Percentiles rank a stretch among this genome's conserved stretches.
Evolutionary conservation across 2,888 invertebrate genomes (phyloP).

Genomic region (Protodeltote pygarga): DNA sequence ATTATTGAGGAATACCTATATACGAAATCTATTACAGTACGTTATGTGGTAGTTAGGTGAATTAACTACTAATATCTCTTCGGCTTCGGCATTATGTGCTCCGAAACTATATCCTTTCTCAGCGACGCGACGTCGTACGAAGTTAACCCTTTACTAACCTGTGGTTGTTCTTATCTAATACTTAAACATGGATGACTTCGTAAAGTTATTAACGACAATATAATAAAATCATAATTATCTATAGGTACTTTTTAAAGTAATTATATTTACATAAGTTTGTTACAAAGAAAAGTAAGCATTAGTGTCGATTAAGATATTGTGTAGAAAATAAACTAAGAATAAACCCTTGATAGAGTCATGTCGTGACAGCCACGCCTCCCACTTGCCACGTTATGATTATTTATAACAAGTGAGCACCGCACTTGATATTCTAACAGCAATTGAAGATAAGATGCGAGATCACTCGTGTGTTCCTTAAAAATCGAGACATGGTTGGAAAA

Average conservation of each 20-base stretch:
- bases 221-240: slow-evolving; percentile 5
- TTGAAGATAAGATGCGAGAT: slow-evolving; percentile 5
- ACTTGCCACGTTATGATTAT: slow-evolving; percentile 44
- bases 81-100: no score
- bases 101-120: no score
- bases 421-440: slow-evolving; percentile 29
- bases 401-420: slow-evolving; percentile 25
- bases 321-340: slow-evolving; percentile 36
- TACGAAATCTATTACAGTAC: no score
- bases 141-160: no score
- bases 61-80: no score
- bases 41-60: no score
- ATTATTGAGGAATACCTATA: no score
- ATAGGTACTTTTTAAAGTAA: background rate
- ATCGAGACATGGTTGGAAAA: slow-evolving; percentile 21
- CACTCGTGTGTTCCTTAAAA: slow-evolving; percentile 9
- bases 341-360: slow-evolving; percentile 45
- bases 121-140: no score
- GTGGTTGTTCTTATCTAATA: no score
- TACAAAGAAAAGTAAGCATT: slow-evolving; percentile 2
- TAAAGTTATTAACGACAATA: no score
- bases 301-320: slow-evolving; percentile 28
- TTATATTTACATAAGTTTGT: background rate
- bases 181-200: no score
- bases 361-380: slow-evolving; percentile 51